Conservation (phyloP, 2,888 invertebrate species). For the Aleiodes leptofemur region DNA sequence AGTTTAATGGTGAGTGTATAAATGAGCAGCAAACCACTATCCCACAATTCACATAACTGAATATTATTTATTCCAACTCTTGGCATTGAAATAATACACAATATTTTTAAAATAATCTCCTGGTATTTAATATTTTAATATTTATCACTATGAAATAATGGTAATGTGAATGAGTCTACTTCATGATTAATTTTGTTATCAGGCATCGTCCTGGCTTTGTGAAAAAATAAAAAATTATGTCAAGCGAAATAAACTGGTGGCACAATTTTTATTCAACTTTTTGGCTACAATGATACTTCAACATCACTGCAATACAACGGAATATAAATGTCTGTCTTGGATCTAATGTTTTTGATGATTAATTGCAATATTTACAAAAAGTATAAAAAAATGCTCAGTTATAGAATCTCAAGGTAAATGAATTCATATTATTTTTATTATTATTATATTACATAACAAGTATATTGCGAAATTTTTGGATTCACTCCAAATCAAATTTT, state of each 20-base stretch:
- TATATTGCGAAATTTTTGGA: too few relatives aligned
- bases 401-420: constrained; percentile 21
- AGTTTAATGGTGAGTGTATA: constrained; percentile 29
- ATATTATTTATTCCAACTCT: neutral
- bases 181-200: constrained; percentile 22
- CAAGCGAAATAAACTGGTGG: neutral
- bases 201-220: neutral
- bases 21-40: neutral
- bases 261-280: constrained; percentile 22
- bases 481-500: too few relatives aligned
- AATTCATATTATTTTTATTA: neutral
- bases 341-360: constrained; percentile 19
- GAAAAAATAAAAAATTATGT: neutral
- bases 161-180: neutral
- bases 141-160: neutral
- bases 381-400: constrained; percentile 24
- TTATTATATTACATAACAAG: too few relatives aligned
- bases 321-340: constrained; percentile 18
- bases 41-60: neutral
- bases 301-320: constrained; percentile 10
- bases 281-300: constrained; percentile 14
- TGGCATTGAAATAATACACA: neutral
- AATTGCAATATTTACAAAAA: constrained; percentile 11
- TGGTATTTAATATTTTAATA: too few relatives aligned
- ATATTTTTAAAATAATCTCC: neutral